Percentiles rank a stretch among this genome's conserved stretches.
Conservation (phyloP, 2,113 vertebrate genomes). For the Melanocharis versteri region DNA sequence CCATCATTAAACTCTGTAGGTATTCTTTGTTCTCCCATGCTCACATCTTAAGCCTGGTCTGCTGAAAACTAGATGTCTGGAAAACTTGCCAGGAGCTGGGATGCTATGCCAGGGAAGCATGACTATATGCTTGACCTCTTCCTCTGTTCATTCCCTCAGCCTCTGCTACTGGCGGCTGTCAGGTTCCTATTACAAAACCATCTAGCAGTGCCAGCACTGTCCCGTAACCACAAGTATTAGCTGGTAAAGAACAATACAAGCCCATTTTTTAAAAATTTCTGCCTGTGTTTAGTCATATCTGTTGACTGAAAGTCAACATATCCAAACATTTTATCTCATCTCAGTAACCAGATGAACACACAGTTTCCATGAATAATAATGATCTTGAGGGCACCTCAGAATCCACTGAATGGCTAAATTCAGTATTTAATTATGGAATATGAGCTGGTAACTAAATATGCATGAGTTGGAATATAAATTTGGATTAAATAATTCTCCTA, state of each 20-base stretch:
- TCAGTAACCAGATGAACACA: conserved; percentile 22
- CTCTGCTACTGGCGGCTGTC: conserved; percentile 58
- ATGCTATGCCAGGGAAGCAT: conserved; percentile 65
- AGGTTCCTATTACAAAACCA: conserved; percentile 61
- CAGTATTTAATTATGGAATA: neutral
- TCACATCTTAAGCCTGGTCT: conserved; percentile 31
- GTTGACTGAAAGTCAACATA: conserved; percentile 22
- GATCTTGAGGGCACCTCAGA: neutral
- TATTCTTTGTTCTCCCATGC: conserved; percentile 46
- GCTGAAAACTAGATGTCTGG: conserved; percentile 59
- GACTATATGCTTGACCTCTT: conserved; percentile 66
- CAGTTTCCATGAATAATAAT: conserved; percentile 29
- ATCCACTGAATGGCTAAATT: neutral
- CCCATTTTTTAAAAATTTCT: neutral
- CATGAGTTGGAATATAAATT: neutral
- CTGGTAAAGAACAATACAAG: conserved; percentile 18
- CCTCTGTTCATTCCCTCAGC: conserved; percentile 41
- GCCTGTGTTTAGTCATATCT: conserved; percentile 36
- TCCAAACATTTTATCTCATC: conserved; percentile 25
- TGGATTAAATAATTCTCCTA: neutral
- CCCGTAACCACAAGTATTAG: conserved; percentile 25
- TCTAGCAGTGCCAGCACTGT: conserved; percentile 28
- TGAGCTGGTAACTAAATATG: neutral
- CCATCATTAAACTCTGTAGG: conserved; percentile 50
- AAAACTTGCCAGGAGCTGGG: conserved; percentile 61